A percentile compares a stretch with the other conserved stretches of the same genome.
phyloP scores from a whole-genome alignment of 2,113 vertebrate genomes.

The Cyrtonyx montezumae region DNA sequence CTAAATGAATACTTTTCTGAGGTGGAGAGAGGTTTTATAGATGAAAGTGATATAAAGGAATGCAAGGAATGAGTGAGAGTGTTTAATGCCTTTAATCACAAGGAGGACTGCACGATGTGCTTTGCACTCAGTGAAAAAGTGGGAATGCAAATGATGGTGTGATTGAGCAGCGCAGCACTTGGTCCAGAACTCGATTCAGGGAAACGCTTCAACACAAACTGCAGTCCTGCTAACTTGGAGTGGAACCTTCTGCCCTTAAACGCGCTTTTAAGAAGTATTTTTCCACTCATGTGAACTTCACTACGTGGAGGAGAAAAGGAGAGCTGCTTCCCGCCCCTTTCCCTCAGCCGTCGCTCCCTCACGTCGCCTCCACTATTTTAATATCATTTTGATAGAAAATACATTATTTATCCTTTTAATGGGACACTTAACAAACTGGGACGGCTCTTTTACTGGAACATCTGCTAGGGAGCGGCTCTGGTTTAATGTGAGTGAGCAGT shows the following conservation, averaged over 20 bases:
- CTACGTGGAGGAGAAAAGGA: not conserved
- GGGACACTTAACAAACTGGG: constrained; percentile 1
- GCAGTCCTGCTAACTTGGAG: not conserved
- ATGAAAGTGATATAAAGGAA: not conserved
- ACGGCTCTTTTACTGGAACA: constrained; percentile 6
- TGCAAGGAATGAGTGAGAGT: not conserved
- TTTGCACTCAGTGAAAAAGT: not conserved
- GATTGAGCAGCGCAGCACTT: not conserved
- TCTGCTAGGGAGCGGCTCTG: constrained; percentile 30
- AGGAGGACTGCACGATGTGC: not conserved
- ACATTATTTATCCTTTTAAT: constrained; percentile 47
- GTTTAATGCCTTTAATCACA: not conserved
- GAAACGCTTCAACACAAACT: not conserved
- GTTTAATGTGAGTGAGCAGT: not conserved
- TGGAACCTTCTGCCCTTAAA: not conserved
- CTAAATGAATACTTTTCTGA: not conserved
- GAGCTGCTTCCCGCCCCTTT: too few relatives aligned
- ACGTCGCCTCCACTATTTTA: too few relatives aligned
- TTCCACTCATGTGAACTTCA: not conserved
- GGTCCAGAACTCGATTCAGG: not conserved
- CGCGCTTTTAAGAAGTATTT: not conserved
- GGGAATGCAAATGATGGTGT: not conserved
- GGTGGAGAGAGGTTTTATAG: not conserved
- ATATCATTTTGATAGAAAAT: too few relatives aligned
- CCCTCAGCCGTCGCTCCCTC: too few relatives aligned